Evolutionary conservation across 2,113 vertebrate species (phyloP), one percentile per base, ranked within the genome.

Genomic region (Epinephelus lanceolatus): DNA sequence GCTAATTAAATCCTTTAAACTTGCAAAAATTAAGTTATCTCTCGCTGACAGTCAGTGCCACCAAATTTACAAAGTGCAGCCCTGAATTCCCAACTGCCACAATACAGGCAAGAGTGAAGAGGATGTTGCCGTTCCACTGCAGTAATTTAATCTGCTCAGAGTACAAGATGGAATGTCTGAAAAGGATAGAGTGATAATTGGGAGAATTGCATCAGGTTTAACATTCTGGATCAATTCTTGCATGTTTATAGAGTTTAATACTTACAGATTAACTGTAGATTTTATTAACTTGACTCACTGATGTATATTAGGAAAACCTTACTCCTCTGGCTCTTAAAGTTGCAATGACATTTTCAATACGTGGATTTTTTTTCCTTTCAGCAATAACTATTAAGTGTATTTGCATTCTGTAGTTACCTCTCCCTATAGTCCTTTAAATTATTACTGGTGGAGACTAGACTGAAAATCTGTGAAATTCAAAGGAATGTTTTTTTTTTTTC

Each of bases 1-100:
- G 85, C 85, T 90, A 87, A 86, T 90, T 88, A 86, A 89, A 89
- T 86, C 81, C 80, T 70, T 79, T 70, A 82, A 71, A 85, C 57
- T 83, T 78, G 56, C 17, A 65, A 57, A 79, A 81, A 85, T 80
- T 0, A 76, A 88, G 69, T 91, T 89, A 92, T 92, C 91, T 88
- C 83, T 61, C 2, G 60, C 85, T 90, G 91, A 86, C 89, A 92
- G 85, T 87, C 56, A 62, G 67, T 55, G 77, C 79, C 56, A 71
- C 77, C 56, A 40, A 69, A 61, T 72, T 76, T 79, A 60, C 56
- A 76, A 59, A 86, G 71, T 81, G 80, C 25, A 66, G 70, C 51
- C 21, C 59, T 72, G 81, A 87, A 85, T 81, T 79, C 40, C 27
- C 19, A 25, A 70, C 70, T 45, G 47, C 27, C 59, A n/a, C 11